Conservation (phyloP, 2,797 vertebrate genomes). For the Acrossocheilus wenchowensis region DNA sequence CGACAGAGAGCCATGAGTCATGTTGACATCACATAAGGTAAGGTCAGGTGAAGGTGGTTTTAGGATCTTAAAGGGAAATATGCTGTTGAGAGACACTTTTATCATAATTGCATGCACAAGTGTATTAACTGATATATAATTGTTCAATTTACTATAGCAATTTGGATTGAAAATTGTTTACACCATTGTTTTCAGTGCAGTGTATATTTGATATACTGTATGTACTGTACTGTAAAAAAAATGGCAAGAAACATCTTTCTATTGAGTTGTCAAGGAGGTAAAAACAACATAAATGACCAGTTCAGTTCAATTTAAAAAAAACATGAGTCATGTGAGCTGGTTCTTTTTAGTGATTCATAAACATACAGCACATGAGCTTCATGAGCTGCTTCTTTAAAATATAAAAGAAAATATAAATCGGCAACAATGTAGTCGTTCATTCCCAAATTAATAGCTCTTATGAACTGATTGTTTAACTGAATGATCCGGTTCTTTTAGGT, state of each 20-base stretch:
- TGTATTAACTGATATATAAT: not conserved
- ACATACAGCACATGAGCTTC: not conserved
- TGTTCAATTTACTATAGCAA: not conserved
- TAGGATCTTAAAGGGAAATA: not conserved
- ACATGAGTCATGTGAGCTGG: not conserved
- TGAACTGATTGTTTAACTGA: not conserved
- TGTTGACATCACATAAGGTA: not conserved
- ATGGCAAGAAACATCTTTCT: not conserved
- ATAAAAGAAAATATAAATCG: not conserved
- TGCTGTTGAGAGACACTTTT: not conserved
- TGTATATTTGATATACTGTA: too few relatives aligned
- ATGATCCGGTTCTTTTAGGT: not conserved
- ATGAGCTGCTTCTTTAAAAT: not conserved
- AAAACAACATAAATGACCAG: not conserved
- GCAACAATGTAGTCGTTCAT: not conserved
- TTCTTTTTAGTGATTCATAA: not conserved
- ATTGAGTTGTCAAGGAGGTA: not conserved
- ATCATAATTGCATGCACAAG: not conserved
- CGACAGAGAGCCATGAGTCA: conserved; percentile 1
- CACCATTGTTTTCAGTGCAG: too few relatives aligned
- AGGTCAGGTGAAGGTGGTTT: not conserved
- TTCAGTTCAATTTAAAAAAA: not conserved
- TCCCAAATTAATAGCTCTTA: not conserved
- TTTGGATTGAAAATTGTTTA: not conserved
- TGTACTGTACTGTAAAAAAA: too few relatives aligned